Conservation (phyloP, 2,888 invertebrate species). For the Hecatera dysodea region DNA sequence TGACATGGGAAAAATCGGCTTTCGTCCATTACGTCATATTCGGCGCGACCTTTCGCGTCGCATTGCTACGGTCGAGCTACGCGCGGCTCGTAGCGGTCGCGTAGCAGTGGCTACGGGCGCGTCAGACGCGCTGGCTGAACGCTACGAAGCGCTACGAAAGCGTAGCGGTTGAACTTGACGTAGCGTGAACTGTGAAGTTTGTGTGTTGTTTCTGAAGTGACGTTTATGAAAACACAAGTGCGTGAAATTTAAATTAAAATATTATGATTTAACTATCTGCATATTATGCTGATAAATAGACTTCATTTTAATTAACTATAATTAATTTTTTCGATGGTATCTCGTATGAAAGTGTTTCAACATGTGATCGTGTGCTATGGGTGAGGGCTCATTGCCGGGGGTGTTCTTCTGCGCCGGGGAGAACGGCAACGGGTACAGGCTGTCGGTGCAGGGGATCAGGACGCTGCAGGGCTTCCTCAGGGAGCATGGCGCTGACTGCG, state of each 20-base stretch:
- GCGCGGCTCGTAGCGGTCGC: conserved; percentile 70
- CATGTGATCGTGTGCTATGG: conserved; percentile 75
- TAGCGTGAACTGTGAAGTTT: conserved; percentile 44
- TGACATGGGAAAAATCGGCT: conserved; percentile 55
- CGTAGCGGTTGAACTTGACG: conserved; percentile 61
- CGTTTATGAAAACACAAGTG: conserved; percentile 19
- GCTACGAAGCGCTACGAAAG: conserved; percentile 71
- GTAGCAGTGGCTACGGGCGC: conserved; percentile 87
- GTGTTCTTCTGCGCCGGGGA: conserved; percentile 83
- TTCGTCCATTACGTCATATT: conserved; percentile 75
- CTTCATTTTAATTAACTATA: conserved; percentile 10
- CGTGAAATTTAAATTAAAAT: conserved; percentile 3
- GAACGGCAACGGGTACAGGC: conserved; percentile 90
- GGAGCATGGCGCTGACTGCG: conserved; percentile 92
- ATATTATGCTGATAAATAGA: conserved; percentile 9
- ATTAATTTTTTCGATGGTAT: background rate
- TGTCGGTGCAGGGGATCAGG: conserved; percentile 91
- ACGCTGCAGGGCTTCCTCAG: conserved; percentile 92
- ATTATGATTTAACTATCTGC: background rate
- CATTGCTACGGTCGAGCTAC: conserved; percentile 79
- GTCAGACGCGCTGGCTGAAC: conserved; percentile 78
- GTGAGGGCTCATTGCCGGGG: conserved; percentile 78
- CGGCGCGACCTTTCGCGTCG: conserved; percentile 72
- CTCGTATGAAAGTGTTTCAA: conserved; percentile 30
- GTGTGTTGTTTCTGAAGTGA: conserved; percentile 47